Evolutionary conservation across 2,113 vertebrate genomes (phyloP).

Genomic region (Cheilinus undulatus): DNA sequence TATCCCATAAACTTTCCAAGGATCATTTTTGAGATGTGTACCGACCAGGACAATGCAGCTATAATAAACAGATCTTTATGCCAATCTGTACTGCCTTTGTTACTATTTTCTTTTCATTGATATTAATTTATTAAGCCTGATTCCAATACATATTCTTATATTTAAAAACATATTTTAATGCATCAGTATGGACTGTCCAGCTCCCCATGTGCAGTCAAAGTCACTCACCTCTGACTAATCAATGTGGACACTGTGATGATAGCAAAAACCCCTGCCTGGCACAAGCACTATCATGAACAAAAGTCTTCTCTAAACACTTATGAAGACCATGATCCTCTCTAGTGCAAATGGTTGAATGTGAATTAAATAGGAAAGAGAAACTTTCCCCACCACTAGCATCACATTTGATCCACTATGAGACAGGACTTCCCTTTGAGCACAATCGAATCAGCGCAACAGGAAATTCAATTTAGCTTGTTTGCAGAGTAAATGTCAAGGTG

Average conservation of each 20-base stretch:
- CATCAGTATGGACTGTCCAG: not conserved
- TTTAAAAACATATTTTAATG: too few relatives aligned
- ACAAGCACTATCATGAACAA: slow-evolving; percentile 10
- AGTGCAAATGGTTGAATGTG: slow-evolving; percentile 4
- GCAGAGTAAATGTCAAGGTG: not conserved
- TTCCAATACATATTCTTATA: too few relatives aligned
- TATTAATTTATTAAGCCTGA: too few relatives aligned
- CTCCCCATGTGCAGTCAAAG: not conserved
- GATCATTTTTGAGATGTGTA: too few relatives aligned
- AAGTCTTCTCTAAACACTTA: slow-evolving; percentile 2
- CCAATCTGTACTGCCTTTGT: too few relatives aligned
- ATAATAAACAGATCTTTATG: too few relatives aligned
- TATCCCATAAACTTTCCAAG: too few relatives aligned
- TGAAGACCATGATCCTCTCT: slow-evolving; percentile 30
- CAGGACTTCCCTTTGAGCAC: not conserved
- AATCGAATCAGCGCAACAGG: slow-evolving; percentile 45
- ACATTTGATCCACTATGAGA: slow-evolving; percentile 20
- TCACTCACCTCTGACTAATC: slow-evolving; percentile 21
- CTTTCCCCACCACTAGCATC: slow-evolving; percentile 21
- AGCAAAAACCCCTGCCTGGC: not conserved
- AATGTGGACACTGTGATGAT: slow-evolving; percentile 25
- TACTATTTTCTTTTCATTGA: too few relatives aligned
- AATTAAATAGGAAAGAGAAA: slow-evolving; percentile 25
- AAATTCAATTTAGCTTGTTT: slow-evolving; percentile 66
- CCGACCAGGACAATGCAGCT: too few relatives aligned